Conservation (phyloP, 1,140 invertebrate genomes). For the Heliconius himera region DNA sequence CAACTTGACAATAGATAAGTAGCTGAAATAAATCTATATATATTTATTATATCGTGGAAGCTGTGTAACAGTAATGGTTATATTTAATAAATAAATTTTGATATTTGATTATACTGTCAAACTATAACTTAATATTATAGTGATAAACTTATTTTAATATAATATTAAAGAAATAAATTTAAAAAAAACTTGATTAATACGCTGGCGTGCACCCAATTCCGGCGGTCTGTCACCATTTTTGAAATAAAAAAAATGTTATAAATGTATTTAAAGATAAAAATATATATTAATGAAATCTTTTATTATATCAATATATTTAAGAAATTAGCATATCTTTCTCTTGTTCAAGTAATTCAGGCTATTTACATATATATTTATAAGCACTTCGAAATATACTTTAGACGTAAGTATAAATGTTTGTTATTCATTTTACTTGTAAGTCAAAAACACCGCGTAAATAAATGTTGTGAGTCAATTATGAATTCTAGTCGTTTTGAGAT, state of each 20-base stretch:
- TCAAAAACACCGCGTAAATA: constrained; percentile 35
- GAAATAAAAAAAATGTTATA: not conserved
- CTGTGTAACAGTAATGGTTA: constrained; percentile 27
- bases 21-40: constrained; percentile 7
- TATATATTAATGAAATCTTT: not conserved
- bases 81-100: constrained; percentile 4
- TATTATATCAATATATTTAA: not conserved
- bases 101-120: not conserved
- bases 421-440: constrained; percentile 15
- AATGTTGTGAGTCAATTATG: constrained; percentile 69
- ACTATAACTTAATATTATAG: not conserved
- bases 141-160: not conserved
- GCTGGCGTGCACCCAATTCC: too few species aligned
- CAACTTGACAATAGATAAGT: constrained; percentile 29
- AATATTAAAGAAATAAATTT: not conserved
- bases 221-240: not conserved
- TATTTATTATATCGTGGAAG: not conserved
- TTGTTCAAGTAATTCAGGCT: not conserved
- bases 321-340: constrained; percentile 8
- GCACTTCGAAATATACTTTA: constrained; percentile 32
- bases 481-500: constrained; percentile 76
- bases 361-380: not conserved
- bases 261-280: not conserved
- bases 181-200: too few species aligned
- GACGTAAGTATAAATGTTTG: not conserved